phyloP scores from a whole-genome alignment of 2,888 invertebrate species.

The Cheilosia soror region DNA sequence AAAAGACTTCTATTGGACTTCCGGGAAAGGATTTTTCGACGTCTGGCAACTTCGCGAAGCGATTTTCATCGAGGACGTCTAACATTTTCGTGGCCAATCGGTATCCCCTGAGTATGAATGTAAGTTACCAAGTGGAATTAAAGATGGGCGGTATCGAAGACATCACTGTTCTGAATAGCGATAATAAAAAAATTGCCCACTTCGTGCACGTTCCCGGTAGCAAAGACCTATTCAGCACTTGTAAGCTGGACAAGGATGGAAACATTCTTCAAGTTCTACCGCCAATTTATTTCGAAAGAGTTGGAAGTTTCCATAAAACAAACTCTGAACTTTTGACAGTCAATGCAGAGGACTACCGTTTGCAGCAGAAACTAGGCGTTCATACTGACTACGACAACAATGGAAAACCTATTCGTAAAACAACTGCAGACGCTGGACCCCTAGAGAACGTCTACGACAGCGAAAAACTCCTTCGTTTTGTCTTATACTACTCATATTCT shows the following conservation, averaged over 20 bases:
- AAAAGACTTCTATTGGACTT: conserved; percentile 13
- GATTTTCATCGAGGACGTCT: conserved; percentile 10
- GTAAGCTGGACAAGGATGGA: conserved; percentile 63
- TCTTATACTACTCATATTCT: conserved; percentile 23
- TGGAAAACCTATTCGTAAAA: conserved; percentile 39
- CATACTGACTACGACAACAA: conserved; percentile 32
- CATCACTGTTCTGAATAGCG: conserved; percentile 20
- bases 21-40: conserved; percentile 49
- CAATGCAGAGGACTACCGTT: conserved; percentile 2
- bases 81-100: conserved; percentile 15
- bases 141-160: conserved; percentile 27
- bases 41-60: conserved; percentile 28
- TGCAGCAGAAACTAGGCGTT: conserved; percentile 23
- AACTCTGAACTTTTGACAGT: conserved; percentile 9
- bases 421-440: conserved; percentile 36
- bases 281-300: conserved; percentile 71
- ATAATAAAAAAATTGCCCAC: conserved; percentile 41
- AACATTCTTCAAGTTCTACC: conserved; percentile 67
- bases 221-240: conserved; percentile 37
- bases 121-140: conserved; percentile 29
- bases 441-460: conserved; percentile 33
- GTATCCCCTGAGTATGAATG: conserved; percentile 29
- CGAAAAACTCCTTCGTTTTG: conserved; percentile 11
- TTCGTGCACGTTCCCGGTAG: conserved; percentile 18
- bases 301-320: conserved; percentile 40